Evolutionary conservation across 1,140 invertebrate genomes (phyloP).

Genomic region (Oncopeltus fasciatus): DNA sequence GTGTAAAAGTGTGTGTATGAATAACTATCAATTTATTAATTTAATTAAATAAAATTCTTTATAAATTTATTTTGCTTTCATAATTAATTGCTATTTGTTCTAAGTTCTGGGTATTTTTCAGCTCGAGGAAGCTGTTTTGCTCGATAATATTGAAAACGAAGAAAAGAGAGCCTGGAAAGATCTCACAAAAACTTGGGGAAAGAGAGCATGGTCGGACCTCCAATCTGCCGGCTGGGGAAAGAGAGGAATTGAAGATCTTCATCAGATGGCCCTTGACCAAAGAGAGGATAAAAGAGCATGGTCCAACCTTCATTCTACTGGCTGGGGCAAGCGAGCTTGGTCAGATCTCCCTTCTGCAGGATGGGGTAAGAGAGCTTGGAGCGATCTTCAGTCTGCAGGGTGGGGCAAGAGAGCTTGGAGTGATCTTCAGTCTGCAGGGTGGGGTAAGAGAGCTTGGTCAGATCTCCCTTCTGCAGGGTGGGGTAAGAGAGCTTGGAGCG

Average conservation of each 20-base stretch:
- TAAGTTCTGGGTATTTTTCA: no score
- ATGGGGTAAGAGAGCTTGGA: constrained; percentile 26
- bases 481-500: constrained; percentile 24
- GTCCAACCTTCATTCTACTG: constrained; percentile 23
- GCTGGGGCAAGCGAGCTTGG: constrained; percentile 27
- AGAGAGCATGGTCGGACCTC: constrained; percentile 18
- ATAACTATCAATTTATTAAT: no score
- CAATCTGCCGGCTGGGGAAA: constrained; percentile 25
- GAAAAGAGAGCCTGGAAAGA: constrained; percentile 26
- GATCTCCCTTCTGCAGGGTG: constrained; percentile 21
- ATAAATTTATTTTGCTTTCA: no score
- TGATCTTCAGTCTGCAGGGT: constrained; percentile 19
- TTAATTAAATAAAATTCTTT: no score
- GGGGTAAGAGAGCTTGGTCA: constrained; percentile 20
- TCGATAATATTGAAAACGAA: neutral
- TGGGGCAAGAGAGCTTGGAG: constrained; percentile 24
- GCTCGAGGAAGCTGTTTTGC: neutral
- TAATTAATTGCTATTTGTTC: no score
- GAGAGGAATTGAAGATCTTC: no score
- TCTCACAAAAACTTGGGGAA: constrained; percentile 23
- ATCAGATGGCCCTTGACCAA: no score
- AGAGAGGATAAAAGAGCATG: constrained; percentile 25
- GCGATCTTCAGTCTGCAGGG: constrained; percentile 23
- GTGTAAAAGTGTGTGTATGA: no score
- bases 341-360: constrained; percentile 23